Evolutionary conservation across 2,113 vertebrate species (phyloP), one percentile per base, ranked within the genome.

Genomic region (Lepus timidus): DNA sequence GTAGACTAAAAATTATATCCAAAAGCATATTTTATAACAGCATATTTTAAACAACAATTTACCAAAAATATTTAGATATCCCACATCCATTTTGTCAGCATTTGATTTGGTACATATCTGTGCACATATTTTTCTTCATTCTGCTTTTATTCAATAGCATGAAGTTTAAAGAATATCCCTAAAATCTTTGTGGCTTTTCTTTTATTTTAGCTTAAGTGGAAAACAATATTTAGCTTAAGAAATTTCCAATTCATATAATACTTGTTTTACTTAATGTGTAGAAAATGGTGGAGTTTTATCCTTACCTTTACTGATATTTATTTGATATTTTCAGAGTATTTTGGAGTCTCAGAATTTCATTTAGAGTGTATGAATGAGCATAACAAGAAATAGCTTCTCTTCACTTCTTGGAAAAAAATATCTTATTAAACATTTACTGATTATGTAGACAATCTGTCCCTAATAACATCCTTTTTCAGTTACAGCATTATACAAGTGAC

Each of bases 371-470:
- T 23, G 2, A 64, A 75, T 68, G 33, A 82, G 7, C 27, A 16
- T 61, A 44, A 61, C 0, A 68, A 61, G 20, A 1, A 1, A 61
- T 80, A 93, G 13, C 4, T 68, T 70, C 3, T 33, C 67, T 90
- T 86, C 51, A 31, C 27, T 87, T 86, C 39, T 52, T 86, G 64
- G 81, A 33, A 74, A 73, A 90, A 85, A 55, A 3, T 33, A 27
- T 82, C 33, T 86, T 81, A 17, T 36, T 88, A 64, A 75, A 94
- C 70, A 13, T 81, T 67, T 65, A 49, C n/a, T 93, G 22, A n/a
- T 39, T 61, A 71, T 68, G 19, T 78, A 80, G 17, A 36, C 39
- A 10, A 75, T 81, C 17, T 76, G 4, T 11, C 29, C 33, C 95
- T 82, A 80, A 44, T 79, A 44, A 55, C 9, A 68, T 75, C 4